Base-by-base conservation (phyloP, 2,113 vertebrate species). In the Grallaria varia region DNA sequence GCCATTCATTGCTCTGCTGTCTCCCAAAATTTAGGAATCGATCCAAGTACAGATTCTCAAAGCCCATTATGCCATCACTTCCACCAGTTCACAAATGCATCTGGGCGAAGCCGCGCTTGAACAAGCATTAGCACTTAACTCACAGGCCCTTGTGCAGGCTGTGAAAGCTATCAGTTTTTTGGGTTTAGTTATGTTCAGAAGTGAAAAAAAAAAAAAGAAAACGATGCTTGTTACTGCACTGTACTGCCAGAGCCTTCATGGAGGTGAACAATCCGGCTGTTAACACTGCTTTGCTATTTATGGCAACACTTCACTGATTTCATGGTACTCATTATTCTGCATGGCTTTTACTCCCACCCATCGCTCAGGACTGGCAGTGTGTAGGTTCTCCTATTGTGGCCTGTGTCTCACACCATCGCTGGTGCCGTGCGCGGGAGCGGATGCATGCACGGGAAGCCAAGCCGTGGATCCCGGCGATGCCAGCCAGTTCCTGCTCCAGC, bases 41-140 rank as follows among this genome's bases (percentile, higher is more conserved):
- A 80, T 95, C 55, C 27, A 67, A 59, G 33, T 55, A 42, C 27
- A 63, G 87, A 33, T 84, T 90, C 45, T 68, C 37, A 59, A 76
- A 89, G 37, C 49, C 86, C 53, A 17, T 84, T 77, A 33, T 0
- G 0, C 69, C 1, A 7, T 44, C 1, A 0, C 74, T 66, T 60
- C 40, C 64, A 49, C 37, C 0, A 0, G 5, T 62, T 60, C 84
- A 49, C 66, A 42, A 42, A 80, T 9, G 2, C 6, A 1, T 64
- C 63, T 56, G 28, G 16, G 30, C 0, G 0, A 84, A 91, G 84
- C 91, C 68, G 66, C 42, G 14, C 87, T 91, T 79, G 49, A 76
- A 39, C 84, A 87, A 53, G 37, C 76, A 63, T 93, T 78, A 89
- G 93, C 64, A 75, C 83, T 89, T 84, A 90, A 44, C 83, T 87